Base-by-base conservation (phyloP, 2,113 vertebrate species). In the Heterotilapia buettikoferi region DNA sequence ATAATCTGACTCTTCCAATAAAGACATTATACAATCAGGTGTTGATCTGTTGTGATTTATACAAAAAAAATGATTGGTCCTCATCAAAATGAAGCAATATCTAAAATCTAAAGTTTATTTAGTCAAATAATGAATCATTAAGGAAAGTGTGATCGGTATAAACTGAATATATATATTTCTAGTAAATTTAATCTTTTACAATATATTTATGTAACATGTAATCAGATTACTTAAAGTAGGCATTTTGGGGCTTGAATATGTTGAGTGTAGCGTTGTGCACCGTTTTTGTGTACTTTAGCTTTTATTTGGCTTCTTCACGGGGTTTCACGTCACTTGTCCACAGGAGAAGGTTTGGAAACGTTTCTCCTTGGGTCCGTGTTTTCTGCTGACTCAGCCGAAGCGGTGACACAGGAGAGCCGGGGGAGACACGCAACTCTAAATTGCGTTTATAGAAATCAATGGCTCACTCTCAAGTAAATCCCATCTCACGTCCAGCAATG, bases 371-470 rank as follows among this genome's bases (percentile, higher is more conserved):
- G 29, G 19, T 87, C n/a, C 29, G 19, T 59, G 52, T 29, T 82
- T 84, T 50, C 31, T 89, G 85, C 89, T 80, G 89, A 88, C 52
- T 90, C 89, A 86, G 80, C 84, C 88, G 61, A 47, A 45, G 71
- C 50, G 6, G 36, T 81, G 79, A 88, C 73, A 53, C 66, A n/a
- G 52, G 10, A 80, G 52, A 91, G 56, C 71, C 26, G 84, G 87
- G 82, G 50, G 83, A 80, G 45, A 86, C 78, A 16, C 36, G 24
- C 52, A 61, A 53, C 57, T 61, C 29, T 71, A 71, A 86, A 89
- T 45, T 82, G 80, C 61, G 88, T 80, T 89, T 86, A 59, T 66
- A 87, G 38, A 82, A 91, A 94, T 90, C 82, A 86, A 26, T 59
- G 73, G 79, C 73, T 90, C 81, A 7, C 38, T 81, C 40, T 45